Percentiles rank a stretch among this genome's conserved stretches.
Evolutionary conservation across 2,113 vertebrate genomes (phyloP).

Genomic region (Hystrix cristata): DNA sequence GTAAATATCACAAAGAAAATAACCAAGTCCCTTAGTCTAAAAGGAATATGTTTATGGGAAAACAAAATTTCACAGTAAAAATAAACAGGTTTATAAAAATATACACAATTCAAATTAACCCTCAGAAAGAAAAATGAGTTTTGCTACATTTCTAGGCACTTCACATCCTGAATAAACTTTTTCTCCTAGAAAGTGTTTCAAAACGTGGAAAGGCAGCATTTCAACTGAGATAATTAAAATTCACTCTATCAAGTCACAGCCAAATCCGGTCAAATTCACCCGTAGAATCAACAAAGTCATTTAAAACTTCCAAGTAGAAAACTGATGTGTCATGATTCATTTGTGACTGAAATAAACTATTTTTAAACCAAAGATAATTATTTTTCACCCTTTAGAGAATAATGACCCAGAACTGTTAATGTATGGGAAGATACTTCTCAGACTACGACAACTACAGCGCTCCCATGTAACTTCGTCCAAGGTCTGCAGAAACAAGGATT

Average conservation of each 20-base stretch:
- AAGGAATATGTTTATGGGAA: constrained; percentile 57
- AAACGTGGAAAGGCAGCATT: constrained; percentile 62
- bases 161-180: neutral
- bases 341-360: constrained; percentile 72
- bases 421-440: neutral
- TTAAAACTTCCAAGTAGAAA: constrained; percentile 70
- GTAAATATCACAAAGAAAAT: constrained; percentile 54
- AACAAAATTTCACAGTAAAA: constrained; percentile 60
- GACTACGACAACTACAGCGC: neutral
- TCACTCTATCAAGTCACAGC: constrained; percentile 67
- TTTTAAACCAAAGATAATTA: constrained; percentile 79
- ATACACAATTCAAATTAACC: neutral
- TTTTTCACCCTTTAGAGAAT: constrained; percentile 77
- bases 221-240: constrained; percentile 76
- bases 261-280: constrained; percentile 77
- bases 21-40: constrained; percentile 14
- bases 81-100: neutral
- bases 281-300: constrained; percentile 74
- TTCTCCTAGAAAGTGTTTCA: constrained; percentile 70
- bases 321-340: constrained; percentile 68
- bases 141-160: constrained; percentile 52
- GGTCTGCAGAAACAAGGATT: constrained; percentile 41
- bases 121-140: neutral
- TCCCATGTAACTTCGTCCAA: constrained; percentile 28
- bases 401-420: constrained; percentile 72